Base-by-base conservation (phyloP, 1,140 invertebrate genomes). In the Armadillidium nasatum region DNA sequence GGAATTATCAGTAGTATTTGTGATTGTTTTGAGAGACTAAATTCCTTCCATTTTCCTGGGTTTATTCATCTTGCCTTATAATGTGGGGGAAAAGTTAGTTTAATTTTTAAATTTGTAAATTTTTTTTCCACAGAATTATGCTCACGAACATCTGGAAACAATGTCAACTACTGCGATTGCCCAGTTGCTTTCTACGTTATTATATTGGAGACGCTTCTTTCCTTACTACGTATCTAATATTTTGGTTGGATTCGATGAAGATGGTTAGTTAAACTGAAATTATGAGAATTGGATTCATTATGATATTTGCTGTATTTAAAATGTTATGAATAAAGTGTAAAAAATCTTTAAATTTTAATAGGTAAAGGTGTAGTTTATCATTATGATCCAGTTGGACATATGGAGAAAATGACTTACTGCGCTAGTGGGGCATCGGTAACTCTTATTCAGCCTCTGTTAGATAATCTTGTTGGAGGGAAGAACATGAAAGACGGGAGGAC, bases 161-260 rank as follows among this genome's bases (percentile, higher is more conserved):
- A 99, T 99, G 94, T 88, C 91, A 4, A 96, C 96, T 0, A 88
- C 91, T 77, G 95, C 97, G 11, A 89, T 94, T 15, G 94, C 97
- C 15, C 95, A 98, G 85, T 93, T 99, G 91, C 85, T 99, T 0
- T 95, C 97, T 0, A 97, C 93, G 7, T 93, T 97, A 88, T 86
- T 99, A 76, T 99, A 99, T 84, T 93, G 96, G 82, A 95, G 95
- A 82, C 88, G 98, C 78, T 99, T 99, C 85, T 99, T 99, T 85
- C 98, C 98, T 0, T 99, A 98, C 84, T 99, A 99, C 84, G 92
- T 98, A 10, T 93, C 93, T 44, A 98, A 97, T 84, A 90, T 99
- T 44, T 85, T 99, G 72, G 96, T 94, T 79, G 98, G 98, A 44
- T 78, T 90, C 11, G 88, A 90, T 85, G 85, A 87, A 50, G 84